These are phyloP conservation scores for Astatotilapia flaviijosephi DNA, from an alignment of 2,113 vertebrate genomes.

Conservation along the genomic window DNA sequence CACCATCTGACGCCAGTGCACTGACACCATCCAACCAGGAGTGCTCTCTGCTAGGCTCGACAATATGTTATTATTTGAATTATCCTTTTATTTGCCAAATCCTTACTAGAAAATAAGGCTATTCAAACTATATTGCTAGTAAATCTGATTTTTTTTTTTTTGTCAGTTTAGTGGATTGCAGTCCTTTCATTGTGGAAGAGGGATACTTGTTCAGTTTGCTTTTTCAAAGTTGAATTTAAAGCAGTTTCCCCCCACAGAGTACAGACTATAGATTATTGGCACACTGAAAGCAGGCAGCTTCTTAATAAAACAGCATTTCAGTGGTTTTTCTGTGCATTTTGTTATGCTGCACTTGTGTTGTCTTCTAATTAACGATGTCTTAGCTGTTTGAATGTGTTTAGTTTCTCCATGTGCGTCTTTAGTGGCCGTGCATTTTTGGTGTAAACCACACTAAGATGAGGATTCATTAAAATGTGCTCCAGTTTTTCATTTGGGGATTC, in stretches of 20 bases:
- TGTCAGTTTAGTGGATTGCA: not conserved
- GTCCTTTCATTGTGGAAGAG: not conserved
- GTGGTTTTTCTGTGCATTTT: not conserved
- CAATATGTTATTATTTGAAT: not conserved
- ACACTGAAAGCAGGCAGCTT: not conserved
- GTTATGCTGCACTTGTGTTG: not conserved
- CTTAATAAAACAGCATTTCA: not conserved
- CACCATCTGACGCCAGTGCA: constrained; percentile 22
- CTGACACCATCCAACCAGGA: not conserved
- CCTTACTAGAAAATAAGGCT: not conserved
- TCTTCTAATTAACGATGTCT: not conserved
- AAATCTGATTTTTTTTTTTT: not conserved
- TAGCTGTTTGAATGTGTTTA: not conserved
- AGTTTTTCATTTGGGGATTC: not conserved
- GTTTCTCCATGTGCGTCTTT: not conserved
- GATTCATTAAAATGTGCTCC: not conserved
- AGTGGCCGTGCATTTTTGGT: not conserved
- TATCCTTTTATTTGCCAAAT: not conserved
- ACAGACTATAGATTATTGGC: not conserved
- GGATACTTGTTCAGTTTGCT: not conserved
- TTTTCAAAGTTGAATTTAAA: not conserved
- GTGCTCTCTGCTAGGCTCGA: not conserved
- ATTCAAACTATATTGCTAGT: not conserved
- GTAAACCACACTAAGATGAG: not conserved
- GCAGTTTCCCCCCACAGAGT: not conserved